Evolutionary conservation across 2,113 vertebrate species (phyloP), one percentile per base, ranked within the genome.

Genomic region (Ifrita kowaldi): DNA sequence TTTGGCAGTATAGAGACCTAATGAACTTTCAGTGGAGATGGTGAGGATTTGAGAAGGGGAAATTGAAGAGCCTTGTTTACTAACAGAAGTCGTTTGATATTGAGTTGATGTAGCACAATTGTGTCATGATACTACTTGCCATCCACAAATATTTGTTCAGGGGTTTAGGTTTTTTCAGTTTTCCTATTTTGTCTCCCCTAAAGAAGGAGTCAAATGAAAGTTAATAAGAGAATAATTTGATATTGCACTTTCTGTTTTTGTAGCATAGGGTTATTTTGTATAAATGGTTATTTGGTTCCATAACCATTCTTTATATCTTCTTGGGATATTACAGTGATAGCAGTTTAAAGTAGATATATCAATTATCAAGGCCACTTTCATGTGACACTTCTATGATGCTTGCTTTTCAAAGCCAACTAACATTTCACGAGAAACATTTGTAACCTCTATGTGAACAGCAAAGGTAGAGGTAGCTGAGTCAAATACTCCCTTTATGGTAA

Each of bases 61-160:
- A 85, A 60, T 10, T 44, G 30, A 52, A 92, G 30, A n/a, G 23
- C 5, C 24, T 91, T 96, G 44, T 81, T 94, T 89, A 55, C 52
- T 80, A 59, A 64, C 8, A 42, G 24, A 41, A 68, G 12, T 27
- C 15, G 3, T 78, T 94, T 93, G 60, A 87, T 87, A 69, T 17
- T 95, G 83, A 96, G 93, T 85, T 83, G 57, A 77, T 71, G 26
- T 77, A 84, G 33, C 70, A 86, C 63, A 89, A 87, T 64, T 84
- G 69, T 89, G 56, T 90, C 91, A 97, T 75, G 76, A 73, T 46
- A 83, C 28, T 92, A 44, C 16, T 90, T 91, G 46, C 46, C 44
- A 60, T 77, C 74, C 62, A 50, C 46, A 88, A 87, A 79, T 67
- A 82, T 91, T 70, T 93, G 42, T 85, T 94, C 39, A 35, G 49